Percentiles rank a stretch among this genome's conserved stretches.
Evolutionary conservation across 1,140 invertebrate genomes (phyloP).

Genomic region (Halotydeus destructor): DNA sequence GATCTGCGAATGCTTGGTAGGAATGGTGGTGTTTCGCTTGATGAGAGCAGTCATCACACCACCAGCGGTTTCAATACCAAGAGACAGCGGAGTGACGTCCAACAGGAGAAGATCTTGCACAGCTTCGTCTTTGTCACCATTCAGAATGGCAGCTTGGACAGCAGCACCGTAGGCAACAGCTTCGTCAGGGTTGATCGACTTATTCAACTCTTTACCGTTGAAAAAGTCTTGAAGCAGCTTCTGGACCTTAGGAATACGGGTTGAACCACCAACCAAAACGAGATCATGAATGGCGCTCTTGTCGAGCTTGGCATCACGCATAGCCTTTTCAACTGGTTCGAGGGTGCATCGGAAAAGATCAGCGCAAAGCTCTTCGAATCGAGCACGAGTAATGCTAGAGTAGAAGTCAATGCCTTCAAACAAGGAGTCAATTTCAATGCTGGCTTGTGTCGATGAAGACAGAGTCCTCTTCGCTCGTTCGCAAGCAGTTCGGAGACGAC

Average conservation of each 20-base stretch:
- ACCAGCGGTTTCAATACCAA: constrained; percentile 98
- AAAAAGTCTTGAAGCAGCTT: constrained; percentile 99
- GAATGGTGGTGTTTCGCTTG: constrained; percentile 91
- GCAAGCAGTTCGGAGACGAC: constrained; percentile 86
- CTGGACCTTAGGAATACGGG: constrained; percentile 96
- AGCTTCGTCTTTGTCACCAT: constrained; percentile 33
- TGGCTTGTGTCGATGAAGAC: constrained; percentile 81
- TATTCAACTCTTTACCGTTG: constrained; percentile 85
- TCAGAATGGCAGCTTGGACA: constrained; percentile 75
- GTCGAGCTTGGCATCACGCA: constrained; percentile 97
- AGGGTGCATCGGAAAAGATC: constrained; percentile 91
- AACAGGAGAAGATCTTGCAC: constrained; percentile 90
- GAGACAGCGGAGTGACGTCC: constrained; percentile 91
- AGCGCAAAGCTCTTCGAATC: constrained; percentile 99
- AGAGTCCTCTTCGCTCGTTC: constrained; percentile 94
- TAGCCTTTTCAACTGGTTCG: constrained; percentile 92
- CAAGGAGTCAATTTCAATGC: constrained; percentile 97
- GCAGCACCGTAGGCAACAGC: constrained; percentile 95
- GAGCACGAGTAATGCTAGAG: constrained; percentile 93
- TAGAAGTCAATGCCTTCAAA: constrained; percentile 98
- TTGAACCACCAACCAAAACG: constrained; percentile 94
- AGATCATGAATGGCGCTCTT: constrained; percentile 98
- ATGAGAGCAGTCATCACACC: constrained; percentile 99
- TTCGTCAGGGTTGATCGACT: constrained; percentile 96
- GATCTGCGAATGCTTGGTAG: constrained; percentile 98